phyloP scores from a whole-genome alignment of 2,113 vertebrate genomes.

The Sapajus apella region DNA sequence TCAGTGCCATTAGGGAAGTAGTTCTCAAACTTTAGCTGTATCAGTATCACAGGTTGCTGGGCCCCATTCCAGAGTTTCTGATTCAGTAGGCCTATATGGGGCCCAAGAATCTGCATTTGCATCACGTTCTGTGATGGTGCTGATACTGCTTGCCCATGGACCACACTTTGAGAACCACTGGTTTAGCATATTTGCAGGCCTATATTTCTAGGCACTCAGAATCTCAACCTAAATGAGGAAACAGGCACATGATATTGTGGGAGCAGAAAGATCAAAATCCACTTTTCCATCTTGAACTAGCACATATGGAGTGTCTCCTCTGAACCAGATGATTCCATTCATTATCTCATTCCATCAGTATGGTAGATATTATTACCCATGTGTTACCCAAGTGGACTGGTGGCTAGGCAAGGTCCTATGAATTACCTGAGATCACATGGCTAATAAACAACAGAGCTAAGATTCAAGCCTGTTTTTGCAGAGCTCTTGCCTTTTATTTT shows the following conservation, averaged over 20 bases:
- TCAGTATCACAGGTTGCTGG: neutral
- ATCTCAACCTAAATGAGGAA: neutral
- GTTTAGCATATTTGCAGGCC: neutral
- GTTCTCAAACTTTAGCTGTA: neutral
- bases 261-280: neutral
- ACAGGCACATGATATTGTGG: neutral
- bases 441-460: neutral
- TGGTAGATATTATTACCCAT: neutral
- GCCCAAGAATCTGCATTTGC: neutral
- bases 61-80: neutral
- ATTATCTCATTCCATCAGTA: neutral
- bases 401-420: neutral
- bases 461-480: neutral
- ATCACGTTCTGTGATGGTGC: neutral
- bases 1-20: neutral
- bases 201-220: neutral
- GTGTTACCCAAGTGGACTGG: neutral
- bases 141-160: neutral
- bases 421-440: neutral
- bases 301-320: neutral
- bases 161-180: neutral
- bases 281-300: neutral
- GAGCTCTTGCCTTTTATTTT: neutral
- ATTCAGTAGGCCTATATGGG: neutral
- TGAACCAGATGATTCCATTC: neutral